These are phyloP conservation scores for Ctenoplectra terminalis DNA, from an alignment of 1,140 invertebrate genomes.

Conservation along the genomic window DNA sequence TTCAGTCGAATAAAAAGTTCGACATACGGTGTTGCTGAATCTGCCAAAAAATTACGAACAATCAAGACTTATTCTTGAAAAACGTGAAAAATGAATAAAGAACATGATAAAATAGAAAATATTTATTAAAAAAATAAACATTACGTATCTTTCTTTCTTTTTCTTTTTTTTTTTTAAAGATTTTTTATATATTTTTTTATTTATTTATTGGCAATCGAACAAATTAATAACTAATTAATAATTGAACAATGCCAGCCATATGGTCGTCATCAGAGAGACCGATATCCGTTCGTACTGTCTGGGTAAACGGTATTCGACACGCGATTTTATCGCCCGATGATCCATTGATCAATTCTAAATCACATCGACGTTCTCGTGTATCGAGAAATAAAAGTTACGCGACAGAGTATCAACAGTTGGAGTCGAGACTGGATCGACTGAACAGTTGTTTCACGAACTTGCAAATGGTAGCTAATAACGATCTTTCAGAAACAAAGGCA, in stretches of 20 bases:
- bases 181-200: no score
- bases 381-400: constrained; percentile 42
- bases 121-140: not conserved
- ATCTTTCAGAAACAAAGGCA: constrained; percentile 41
- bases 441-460: constrained; percentile 77
- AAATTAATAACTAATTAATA: not conserved
- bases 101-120: not conserved
- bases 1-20: constrained; percentile 39
- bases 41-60: not conserved
- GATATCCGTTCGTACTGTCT: constrained; percentile 87
- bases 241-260: constrained; percentile 79
- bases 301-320: constrained; percentile 88
- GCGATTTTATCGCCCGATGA: constrained; percentile 87
- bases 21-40: not conserved
- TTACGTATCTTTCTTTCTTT: no score
- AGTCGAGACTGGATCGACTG: constrained; percentile 65
- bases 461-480: constrained; percentile 71
- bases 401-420: constrained; percentile 53
- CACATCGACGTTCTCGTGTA: constrained; percentile 30
- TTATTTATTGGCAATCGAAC: not conserved
- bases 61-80: not conserved
- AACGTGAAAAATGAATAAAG: not conserved
- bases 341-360: constrained; percentile 77
- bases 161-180: no score
- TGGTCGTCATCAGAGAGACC: constrained; percentile 89